These are phyloP conservation scores for Lepidurus apus DNA, from an alignment of 1,140 invertebrate genomes.

Conservation along the genomic window DNA sequence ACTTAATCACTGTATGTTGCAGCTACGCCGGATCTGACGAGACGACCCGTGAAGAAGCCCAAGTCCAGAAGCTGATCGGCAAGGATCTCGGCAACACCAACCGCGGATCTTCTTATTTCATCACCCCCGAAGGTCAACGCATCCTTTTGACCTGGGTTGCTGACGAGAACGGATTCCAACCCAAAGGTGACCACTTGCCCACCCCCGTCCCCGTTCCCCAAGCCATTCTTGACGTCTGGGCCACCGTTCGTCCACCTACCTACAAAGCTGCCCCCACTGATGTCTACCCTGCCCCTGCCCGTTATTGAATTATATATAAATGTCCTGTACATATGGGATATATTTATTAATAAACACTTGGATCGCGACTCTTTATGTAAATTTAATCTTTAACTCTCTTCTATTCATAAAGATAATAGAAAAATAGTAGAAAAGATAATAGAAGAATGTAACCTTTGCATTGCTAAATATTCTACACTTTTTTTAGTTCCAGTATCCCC, in stretches of 20 bases:
- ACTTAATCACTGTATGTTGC: too few relatives aligned
- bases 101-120: constrained; percentile 43
- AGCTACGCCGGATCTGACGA: constrained; percentile 26
- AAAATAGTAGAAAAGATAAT: too few relatives aligned
- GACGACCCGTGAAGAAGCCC: constrained; percentile 25
- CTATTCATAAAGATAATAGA: background rate
- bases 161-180: constrained; percentile 41
- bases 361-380: background rate
- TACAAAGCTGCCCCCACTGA: background rate
- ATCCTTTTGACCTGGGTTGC: constrained; percentile 38
- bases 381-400: background rate
- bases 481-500: too few relatives aligned
- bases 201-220: constrained; percentile 36
- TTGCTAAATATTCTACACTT: too few relatives aligned
- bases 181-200: constrained; percentile 40
- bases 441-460: too few relatives aligned
- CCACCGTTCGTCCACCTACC: constrained; percentile 35
- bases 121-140: constrained; percentile 38
- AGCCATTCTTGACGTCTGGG: constrained; percentile 15
- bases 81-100: constrained; percentile 37
- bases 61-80: constrained; percentile 30
- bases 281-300: background rate
- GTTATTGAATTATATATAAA: background rate
- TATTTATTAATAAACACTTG: background rate
- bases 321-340: background rate